These are phyloP conservation scores for Coptodon rendalli DNA, from an alignment of 2,113 vertebrate genomes.

Conservation along the genomic window DNA sequence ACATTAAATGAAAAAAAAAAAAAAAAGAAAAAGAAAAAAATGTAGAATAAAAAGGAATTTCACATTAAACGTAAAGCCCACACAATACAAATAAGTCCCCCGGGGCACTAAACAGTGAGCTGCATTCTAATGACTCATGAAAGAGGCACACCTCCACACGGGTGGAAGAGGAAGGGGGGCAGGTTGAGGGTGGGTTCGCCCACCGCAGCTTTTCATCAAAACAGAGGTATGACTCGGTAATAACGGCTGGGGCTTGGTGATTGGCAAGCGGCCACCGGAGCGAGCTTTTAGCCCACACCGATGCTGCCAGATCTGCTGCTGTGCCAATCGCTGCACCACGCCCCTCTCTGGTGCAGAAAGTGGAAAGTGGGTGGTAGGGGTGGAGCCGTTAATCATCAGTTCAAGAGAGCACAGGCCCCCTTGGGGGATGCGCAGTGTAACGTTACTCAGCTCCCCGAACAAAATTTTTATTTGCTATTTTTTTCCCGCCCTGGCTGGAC, in stretches of 20 bases:
- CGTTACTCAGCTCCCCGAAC: slow-evolving; percentile 56
- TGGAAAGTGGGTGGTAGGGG: slow-evolving; percentile 57
- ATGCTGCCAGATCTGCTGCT: slow-evolving; percentile 34
- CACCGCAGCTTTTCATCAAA: slow-evolving; percentile 25
- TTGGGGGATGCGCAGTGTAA: slow-evolving; percentile 36
- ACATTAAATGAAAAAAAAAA: too few relatives aligned
- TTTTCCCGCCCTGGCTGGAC: slow-evolving; percentile 59
- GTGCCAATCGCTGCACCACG: slow-evolving; percentile 46
- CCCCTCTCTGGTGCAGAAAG: slow-evolving; percentile 27
- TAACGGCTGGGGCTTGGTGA: slow-evolving; percentile 24
- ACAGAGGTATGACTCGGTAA: slow-evolving; percentile 21
- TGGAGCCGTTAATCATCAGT: slow-evolving; percentile 71
- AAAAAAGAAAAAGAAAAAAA: slow-evolving; percentile 10
- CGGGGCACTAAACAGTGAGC: slow-evolving; percentile 72
- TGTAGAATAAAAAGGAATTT: slow-evolving; percentile 76
- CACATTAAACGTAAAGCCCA: slow-evolving; percentile 75
- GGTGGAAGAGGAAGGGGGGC: not conserved
- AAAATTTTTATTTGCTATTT: slow-evolving; percentile 57
- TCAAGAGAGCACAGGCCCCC: slow-evolving; percentile 61
- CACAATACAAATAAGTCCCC: slow-evolving; percentile 81
- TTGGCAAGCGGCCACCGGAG: slow-evolving; percentile 38
- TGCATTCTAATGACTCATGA: slow-evolving; percentile 66
- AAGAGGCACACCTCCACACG: slow-evolving; percentile 31
- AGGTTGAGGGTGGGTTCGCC: not conserved
- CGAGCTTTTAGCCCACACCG: not conserved